These are phyloP conservation scores for Ophion ellenae DNA, from an alignment of 2,888 invertebrate species.

Conservation along the genomic window DNA sequence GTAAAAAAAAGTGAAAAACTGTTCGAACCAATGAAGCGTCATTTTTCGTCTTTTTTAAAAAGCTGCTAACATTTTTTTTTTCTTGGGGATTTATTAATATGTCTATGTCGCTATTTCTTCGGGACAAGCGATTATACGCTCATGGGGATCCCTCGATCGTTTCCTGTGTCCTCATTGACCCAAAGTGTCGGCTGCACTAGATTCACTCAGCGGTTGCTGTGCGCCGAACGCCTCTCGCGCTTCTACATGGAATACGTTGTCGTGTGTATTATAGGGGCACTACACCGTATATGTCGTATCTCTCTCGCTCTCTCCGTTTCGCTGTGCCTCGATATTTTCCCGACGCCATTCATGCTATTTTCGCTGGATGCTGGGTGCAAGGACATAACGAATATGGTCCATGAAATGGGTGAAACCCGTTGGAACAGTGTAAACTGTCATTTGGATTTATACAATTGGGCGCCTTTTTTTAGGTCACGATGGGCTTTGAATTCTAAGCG, in stretches of 20 bases:
- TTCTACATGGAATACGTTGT: conserved; percentile 12
- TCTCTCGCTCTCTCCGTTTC: conserved; percentile 31
- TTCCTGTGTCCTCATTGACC: conserved; percentile 70
- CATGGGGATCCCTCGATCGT: conserved; percentile 65
- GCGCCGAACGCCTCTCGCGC: conserved; percentile 42
- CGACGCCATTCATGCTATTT: conserved; percentile 17
- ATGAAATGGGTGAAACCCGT: too few species aligned
- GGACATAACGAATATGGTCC: not conserved
- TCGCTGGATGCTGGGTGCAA: conserved; percentile 8
- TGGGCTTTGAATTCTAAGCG: not conserved
- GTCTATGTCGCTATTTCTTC: not conserved
- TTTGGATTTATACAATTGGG: too few species aligned
- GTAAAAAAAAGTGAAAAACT: too few species aligned
- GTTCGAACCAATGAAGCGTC: not conserved
- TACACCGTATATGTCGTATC: conserved; percentile 1
- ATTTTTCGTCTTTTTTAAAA: conserved; percentile 7
- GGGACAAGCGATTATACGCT: conserved; percentile 51
- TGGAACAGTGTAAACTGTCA: too few species aligned
- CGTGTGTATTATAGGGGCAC: conserved; percentile 28
- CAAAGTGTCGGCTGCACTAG: conserved; percentile 68
- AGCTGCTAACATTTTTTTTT: too few species aligned
- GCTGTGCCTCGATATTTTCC: conserved; percentile 23
- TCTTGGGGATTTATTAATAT: not conserved
- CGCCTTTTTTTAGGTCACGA: not conserved
- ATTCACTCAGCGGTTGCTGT: conserved; percentile 59